These are phyloP conservation scores for Avahi laniger DNA, from an alignment of 2,797 vertebrate genomes.

Conservation along the genomic window DNA sequence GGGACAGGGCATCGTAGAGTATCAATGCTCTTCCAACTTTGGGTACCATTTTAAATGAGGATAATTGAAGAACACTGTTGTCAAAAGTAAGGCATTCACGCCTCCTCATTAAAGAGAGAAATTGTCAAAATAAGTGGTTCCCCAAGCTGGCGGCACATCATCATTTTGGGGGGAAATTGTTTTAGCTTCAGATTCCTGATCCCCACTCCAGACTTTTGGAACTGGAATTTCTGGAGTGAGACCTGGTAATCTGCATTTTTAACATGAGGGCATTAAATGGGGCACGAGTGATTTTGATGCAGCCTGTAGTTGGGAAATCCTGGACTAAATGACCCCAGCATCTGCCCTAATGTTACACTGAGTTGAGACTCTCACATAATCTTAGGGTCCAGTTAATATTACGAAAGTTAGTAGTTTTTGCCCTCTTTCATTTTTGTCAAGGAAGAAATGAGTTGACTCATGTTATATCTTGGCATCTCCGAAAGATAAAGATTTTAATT, in stretches of 20 bases:
- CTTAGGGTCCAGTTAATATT: not conserved
- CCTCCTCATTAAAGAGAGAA: not conserved
- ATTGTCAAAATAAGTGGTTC: not conserved
- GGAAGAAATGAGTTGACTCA: not conserved
- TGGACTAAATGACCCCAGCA: not conserved
- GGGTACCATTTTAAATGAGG: not conserved
- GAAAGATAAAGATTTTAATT: conserved; percentile 1
- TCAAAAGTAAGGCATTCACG: not conserved
- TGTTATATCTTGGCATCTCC: not conserved
- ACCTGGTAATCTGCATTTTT: not conserved
- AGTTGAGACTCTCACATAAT: not conserved
- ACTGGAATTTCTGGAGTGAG: not conserved
- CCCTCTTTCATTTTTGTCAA: not conserved
- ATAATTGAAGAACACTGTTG: not conserved
- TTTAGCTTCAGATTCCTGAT: not conserved
- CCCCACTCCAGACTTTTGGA: not conserved
- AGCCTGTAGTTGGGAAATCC: not conserved
- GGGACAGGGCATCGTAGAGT: not conserved
- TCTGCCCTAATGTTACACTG: not conserved
- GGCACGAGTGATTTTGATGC: not conserved
- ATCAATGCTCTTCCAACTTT: not conserved
- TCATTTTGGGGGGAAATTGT: not conserved
- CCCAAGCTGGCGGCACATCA: not conserved
- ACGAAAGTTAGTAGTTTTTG: not conserved
- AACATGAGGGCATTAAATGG: not conserved